Conservation (phyloP, 2,888 invertebrate species). For the Clostera curtula region DNA sequence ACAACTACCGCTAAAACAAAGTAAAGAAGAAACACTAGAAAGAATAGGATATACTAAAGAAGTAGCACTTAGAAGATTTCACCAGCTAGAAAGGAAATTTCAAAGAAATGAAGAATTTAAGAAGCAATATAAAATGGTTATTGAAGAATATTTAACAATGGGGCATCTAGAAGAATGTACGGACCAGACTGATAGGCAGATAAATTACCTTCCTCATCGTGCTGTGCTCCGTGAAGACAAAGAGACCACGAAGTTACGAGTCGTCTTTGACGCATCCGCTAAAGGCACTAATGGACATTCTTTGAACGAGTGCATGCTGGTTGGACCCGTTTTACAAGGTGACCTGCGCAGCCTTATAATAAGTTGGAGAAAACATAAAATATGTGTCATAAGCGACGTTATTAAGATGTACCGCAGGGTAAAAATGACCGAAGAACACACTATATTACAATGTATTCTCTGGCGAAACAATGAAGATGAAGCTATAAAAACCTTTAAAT, state of each 20-base stretch:
- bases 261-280: constrained; percentile 4
- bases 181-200: neutral
- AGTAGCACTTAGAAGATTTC: constrained; percentile 13
- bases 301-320: too few species aligned
- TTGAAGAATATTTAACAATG: constrained; percentile 2
- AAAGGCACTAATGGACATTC: constrained; percentile 11
- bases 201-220: constrained; percentile 2
- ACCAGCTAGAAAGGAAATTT: constrained; percentile 6
- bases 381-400: too few species aligned
- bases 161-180: constrained; percentile 1
- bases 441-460: constrained; percentile 7
- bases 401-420: too few species aligned
- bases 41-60: constrained; percentile 12
- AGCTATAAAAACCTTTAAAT: constrained; percentile 6
- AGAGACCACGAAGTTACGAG: constrained; percentile 9
- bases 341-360: too few species aligned
- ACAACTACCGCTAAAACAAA: too few species aligned
- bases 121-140: constrained; percentile 1
- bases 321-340: too few species aligned
- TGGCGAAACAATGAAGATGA: constrained; percentile 4
- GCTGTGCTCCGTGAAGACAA: constrained; percentile 16
- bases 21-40: too few species aligned
- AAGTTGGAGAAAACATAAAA: too few species aligned
- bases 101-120: constrained; percentile 1
- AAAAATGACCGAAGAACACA: constrained; percentile 5